A percentile compares a stretch with the other conserved stretches of the same genome.
Conservation (phyloP, 2,888 invertebrate genomes). For the Amphipyra berbera region DNA sequence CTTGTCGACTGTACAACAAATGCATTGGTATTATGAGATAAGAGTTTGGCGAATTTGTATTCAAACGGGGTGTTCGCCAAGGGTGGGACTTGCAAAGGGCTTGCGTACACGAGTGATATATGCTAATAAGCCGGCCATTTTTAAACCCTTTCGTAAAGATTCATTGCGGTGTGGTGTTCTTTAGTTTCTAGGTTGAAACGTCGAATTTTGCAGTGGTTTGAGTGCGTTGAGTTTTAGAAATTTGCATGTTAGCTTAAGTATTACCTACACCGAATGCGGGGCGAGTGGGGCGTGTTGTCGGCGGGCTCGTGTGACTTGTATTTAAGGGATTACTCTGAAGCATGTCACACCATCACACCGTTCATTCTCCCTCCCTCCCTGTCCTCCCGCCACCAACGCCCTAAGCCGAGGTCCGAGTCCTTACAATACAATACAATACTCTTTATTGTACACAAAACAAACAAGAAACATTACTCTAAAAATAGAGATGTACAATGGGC, state of each 20-base stretch:
- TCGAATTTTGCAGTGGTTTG: background rate
- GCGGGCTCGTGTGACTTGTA: no score
- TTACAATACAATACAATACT: no score
- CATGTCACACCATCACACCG: no score
- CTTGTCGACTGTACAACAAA: slow-evolving; percentile 37
- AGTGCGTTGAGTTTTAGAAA: slow-evolving; percentile 8
- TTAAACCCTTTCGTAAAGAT: slow-evolving; percentile 53
- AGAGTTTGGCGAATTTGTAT: slow-evolving; percentile 66
- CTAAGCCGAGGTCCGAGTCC: no score
- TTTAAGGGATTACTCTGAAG: no score
- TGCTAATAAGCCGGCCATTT: slow-evolving; percentile 61
- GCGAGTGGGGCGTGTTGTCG: no score
- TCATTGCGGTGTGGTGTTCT: slow-evolving; percentile 42
- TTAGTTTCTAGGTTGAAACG: slow-evolving; percentile 22
- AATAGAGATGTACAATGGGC: no score
- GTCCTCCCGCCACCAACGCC: no score
- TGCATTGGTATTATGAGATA: slow-evolving; percentile 65
- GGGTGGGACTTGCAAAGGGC: slow-evolving; percentile 59
- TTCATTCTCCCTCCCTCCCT: no score
- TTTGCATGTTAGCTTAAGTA: background rate
- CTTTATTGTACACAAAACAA: no score
- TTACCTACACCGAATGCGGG: no score
- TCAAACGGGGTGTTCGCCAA: slow-evolving; percentile 60
- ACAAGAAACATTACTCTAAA: no score
- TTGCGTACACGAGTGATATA: slow-evolving; percentile 58